Evolutionary conservation across 2,113 vertebrate species (phyloP).

Genomic region (Bagarius yarrelli): DNA sequence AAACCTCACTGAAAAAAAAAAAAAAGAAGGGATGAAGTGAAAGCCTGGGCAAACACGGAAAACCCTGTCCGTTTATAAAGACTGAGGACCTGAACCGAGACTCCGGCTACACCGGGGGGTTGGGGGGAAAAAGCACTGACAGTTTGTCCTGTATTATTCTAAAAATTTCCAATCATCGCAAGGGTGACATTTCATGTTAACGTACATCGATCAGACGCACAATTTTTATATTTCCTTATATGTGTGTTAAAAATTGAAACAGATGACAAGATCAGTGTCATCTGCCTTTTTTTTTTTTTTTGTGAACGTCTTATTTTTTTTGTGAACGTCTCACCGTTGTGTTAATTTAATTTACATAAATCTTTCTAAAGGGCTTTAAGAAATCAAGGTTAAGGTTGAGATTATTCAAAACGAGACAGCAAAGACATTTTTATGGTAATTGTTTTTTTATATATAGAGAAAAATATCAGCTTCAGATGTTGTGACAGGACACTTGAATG

Average conservation of each 20-base stretch:
- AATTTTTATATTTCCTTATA: constrained; percentile 19
- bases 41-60: not conserved
- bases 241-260: not conserved
- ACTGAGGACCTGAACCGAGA: not conserved
- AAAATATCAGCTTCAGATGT: not conserved
- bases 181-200: constrained; percentile 67
- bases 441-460: not conserved
- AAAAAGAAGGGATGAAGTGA: not conserved
- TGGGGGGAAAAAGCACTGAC: no score
- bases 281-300: not conserved
- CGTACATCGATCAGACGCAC: constrained; percentile 54
- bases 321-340: not conserved
- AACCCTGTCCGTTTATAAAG: not conserved
- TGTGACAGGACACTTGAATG: not conserved
- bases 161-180: constrained; percentile 7
- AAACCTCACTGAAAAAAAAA: constrained; percentile 82
- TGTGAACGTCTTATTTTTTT: not conserved
- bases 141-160: not conserved
- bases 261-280: not conserved
- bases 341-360: not conserved
- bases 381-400: no score
- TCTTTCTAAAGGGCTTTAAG: not conserved
- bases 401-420: no score
- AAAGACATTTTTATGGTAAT: no score
- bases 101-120: not conserved